Base-by-base conservation (phyloP, 2,888 invertebrate genomes). In the Trichopria drosophilae region DNA sequence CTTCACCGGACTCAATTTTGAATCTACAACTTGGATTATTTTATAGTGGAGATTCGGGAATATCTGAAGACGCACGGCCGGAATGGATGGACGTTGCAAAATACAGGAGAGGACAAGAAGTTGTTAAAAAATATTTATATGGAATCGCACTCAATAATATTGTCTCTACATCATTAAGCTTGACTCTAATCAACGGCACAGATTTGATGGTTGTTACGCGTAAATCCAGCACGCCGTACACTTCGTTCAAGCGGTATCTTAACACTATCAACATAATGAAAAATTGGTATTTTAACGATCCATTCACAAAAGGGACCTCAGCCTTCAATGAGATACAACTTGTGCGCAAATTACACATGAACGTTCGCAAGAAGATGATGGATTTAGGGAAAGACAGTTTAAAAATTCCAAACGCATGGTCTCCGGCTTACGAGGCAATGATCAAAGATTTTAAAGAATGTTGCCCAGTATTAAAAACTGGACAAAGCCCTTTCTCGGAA, bases 211-310 rank as follows among this genome's bases (percentile, higher is more conserved):
- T 80, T 4, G 69, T 75, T 19, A 81, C 80, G 1, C 68, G 69
- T 1, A 73, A 76, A 32, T 79, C 81, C 1, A 70, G 76, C 45
- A 78, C 77, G 2, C 76, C 79, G 2, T 66, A 62, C 35, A 74
- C 75, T 16, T 72, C 79, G 3, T 75, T 78, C 45, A 63, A 55
- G 59, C 65, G 65, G 65, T 82, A 82, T 58, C 46, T 80, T 7
- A 68, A 74, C 7, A 81, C 82, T 1, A 62, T 70, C 1, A 48
- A 64, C 0, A 75, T 79, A 45, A 64, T 81, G 1, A 67, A 71
- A n/a, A 69, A 72, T 6, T 82, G 82, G 82, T 79, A 77, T 59
- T 73, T 69, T 26, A 75, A 75, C 4, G 77, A 81, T 63, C 68
- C 79, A 3, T 81, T 77, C 76, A 68, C 75, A 6, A 59, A 67